Evolutionary conservation across 1,140 invertebrate genomes (phyloP).

Genomic region (Thalassaphorura encarpata): DNA sequence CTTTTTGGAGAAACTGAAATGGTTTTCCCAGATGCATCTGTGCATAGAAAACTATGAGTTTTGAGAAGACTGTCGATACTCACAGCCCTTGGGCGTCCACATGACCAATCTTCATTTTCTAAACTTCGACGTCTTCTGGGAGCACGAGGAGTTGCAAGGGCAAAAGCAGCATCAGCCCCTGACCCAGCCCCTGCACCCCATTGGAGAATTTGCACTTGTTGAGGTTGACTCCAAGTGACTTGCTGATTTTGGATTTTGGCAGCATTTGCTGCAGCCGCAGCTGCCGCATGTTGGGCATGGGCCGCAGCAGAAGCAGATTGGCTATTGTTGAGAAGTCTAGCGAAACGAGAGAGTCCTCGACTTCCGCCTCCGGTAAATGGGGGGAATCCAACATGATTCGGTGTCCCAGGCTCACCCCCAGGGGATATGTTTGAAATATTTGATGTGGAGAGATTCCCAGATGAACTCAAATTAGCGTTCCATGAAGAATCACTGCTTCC

Average conservation of each 20-base stretch:
- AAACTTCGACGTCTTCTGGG: conserved; percentile 13
- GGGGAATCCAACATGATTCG: not conserved
- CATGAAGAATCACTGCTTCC: not conserved
- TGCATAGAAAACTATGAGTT: conserved; percentile 4
- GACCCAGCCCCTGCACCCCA: not conserved
- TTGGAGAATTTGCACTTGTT: not conserved
- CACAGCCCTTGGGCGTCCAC: conserved; percentile 6
- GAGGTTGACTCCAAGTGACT: not conserved
- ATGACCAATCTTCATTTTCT: conserved; percentile 12
- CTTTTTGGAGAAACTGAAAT: conserved; percentile 8
- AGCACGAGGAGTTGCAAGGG: conserved; percentile 36
- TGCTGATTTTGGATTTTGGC: not conserved
- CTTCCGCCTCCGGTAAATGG: conserved; percentile 28
- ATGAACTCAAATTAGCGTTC: not conserved
- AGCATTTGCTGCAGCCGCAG: conserved; percentile 42
- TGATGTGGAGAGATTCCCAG: not conserved
- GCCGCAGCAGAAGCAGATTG: conserved; percentile 31
- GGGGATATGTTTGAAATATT: conserved; percentile 1
- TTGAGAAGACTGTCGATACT: conserved; percentile 17
- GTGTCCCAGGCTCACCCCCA: not conserved
- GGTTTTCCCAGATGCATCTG: not conserved
- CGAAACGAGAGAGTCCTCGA: conserved; percentile 53
- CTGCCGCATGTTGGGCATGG: too few relatives aligned
- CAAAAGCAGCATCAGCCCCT: not conserved
- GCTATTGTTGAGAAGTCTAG: conserved; percentile 54